phyloP scores from a whole-genome alignment of 2,797 vertebrate species.

The Gadopsis marmoratus region DNA sequence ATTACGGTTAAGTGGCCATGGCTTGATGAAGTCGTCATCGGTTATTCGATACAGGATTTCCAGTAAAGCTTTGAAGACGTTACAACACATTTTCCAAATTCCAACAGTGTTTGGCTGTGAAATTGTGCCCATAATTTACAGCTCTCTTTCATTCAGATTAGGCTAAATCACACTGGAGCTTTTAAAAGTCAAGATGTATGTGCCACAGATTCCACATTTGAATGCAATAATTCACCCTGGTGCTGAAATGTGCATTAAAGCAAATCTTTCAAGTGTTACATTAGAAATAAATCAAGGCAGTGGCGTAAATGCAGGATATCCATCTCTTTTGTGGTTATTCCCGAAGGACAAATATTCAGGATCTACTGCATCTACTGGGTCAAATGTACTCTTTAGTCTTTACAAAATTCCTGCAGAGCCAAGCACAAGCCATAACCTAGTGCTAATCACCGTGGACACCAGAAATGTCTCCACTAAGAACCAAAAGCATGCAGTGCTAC shows the following conservation, averaged over 20 bases:
- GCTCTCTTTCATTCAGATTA: slow-evolving; percentile 14
- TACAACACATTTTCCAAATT: slow-evolving; percentile 20
- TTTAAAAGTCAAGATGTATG: slow-evolving; percentile 15
- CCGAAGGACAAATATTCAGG: neutral
- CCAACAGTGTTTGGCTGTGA: neutral
- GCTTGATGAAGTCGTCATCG: neutral
- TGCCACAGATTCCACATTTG: neutral
- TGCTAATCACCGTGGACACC: slow-evolving; percentile 26
- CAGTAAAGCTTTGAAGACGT: neutral
- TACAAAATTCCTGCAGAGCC: slow-evolving; percentile 47
- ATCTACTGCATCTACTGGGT: neutral
- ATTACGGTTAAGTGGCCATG: neutral
- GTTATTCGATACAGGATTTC: neutral
- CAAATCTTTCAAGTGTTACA: neutral
- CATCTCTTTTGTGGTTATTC: neutral
- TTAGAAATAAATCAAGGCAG: slow-evolving; percentile 51
- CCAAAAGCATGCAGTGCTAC: slow-evolving; percentile 33
- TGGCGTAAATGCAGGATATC: neutral
- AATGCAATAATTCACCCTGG: neutral
- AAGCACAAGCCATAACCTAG: slow-evolving; percentile 35
- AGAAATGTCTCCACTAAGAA: slow-evolving; percentile 30
- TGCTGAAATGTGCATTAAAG: neutral
- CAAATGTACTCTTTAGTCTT: slow-evolving; percentile 22
- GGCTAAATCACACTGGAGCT: slow-evolving; percentile 15
- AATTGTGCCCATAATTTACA: slow-evolving; percentile 12